Base-by-base conservation (phyloP, 1,140 invertebrate genomes). In the Caenorhabditis latens region DNA sequence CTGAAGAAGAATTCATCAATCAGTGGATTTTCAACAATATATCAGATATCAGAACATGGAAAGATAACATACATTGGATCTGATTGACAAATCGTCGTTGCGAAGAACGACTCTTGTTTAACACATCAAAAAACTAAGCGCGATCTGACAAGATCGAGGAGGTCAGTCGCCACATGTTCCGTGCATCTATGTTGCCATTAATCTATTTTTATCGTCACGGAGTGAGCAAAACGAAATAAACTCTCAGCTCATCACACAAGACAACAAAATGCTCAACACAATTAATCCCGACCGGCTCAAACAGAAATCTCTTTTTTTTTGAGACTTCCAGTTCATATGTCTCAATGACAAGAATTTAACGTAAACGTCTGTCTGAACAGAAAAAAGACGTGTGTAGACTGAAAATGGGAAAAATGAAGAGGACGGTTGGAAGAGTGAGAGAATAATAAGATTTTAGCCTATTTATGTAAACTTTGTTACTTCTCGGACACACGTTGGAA, bases 191-290 rank as follows among this genome's bases (percentile, higher is more conserved):
- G 71, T 79, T 79, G 71, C 71, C 71, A 79, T 79, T 79, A 79
- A 79, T 79, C 71, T 79, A 79, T 79, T 79, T 79, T 79, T 79
- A 79, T 79, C 46, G 71, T 79, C 65, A 71, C 65, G 8, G 24
- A 71, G 46, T 32, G 43, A 53, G 71, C 46, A 79, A 53, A 79
- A 24, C 46, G 21, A 79, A 50, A 79, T 79, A 79, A 79, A 79
- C 21, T 48, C 71, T 9, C 71, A 79, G 71, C 46, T 79, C 43
- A 50, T 7, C 65, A 32, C 32, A 42, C 46, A 50, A 79, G 46
- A 79, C 71, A 79, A 79, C 71, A 50, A 24, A n/a, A 79, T 21
- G 43, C 65, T 43, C 65, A 46, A 24, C n/a, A 79, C 67, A 71
- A 71, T 71, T 71, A 71, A 46, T 71, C 67, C 67, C 6, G 24